Evolutionary conservation across 2,797 vertebrate species (phyloP).

Genomic region (Acanthornis magna): DNA sequence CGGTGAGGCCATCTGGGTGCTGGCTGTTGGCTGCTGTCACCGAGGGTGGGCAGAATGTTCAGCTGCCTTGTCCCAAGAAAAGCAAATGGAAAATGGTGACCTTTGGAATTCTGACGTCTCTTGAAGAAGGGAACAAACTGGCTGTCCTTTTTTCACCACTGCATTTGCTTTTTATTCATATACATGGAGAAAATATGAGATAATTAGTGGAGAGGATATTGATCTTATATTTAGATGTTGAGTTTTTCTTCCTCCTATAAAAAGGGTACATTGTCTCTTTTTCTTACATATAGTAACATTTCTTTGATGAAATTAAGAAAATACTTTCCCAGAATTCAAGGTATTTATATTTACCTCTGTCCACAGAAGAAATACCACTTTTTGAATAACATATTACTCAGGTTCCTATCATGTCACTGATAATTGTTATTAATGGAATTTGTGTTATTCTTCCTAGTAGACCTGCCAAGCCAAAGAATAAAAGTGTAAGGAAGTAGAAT

Average conservation of each 20-base stretch:
- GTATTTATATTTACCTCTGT: conserved; percentile 21
- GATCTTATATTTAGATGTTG: background rate
- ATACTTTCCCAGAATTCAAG: background rate
- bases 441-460: conserved; percentile 34
- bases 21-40: background rate
- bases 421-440: conserved; percentile 70
- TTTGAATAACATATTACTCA: conserved; percentile 27
- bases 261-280: background rate
- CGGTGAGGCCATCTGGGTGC: background rate
- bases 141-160: background rate
- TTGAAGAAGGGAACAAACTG: background rate
- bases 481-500: conserved; percentile 66
- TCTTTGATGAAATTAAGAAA: conserved; percentile 5
- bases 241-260: background rate
- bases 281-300: background rate
- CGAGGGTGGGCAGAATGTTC: background rate
- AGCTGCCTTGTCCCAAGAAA: background rate
- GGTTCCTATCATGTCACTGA: background rate
- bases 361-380: background rate
- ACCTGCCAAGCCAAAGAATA: conserved; percentile 53
- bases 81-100: background rate
- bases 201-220: background rate
- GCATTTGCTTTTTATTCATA: background rate
- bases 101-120: background rate
- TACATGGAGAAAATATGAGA: background rate